Base-by-base conservation (phyloP, 2,888 invertebrate species). In the Stramonita haemastoma region DNA sequence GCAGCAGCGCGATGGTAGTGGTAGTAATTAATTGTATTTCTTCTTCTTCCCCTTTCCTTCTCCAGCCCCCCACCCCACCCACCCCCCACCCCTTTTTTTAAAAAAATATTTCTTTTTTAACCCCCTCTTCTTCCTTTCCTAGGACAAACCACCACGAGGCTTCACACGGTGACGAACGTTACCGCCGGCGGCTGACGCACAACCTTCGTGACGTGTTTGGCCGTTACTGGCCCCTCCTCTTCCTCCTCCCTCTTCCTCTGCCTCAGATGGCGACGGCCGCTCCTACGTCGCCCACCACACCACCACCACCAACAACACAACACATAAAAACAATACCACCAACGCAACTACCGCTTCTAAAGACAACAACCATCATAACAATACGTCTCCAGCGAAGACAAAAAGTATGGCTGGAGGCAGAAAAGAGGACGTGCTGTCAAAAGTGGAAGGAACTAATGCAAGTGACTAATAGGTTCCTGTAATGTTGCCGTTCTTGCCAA, bases 81-180 rank as follows among this genome's bases (percentile, higher is more conserved):
- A 36, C 29, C 46, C 26, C 22, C 26, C 46, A 26, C 5, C 22
- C 0, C 22, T 13, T 34, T 84, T 36, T 0, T 36, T 46, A 17
- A 19, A 8, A 4, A 4, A 11, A 19, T 83, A 19, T 46, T n/a
- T 84, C 13, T n/a, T n/a, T 56, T 36, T 81, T 81, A 13, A 26
- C 1, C 26, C 19, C 17, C 36, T 83, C 1, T 29, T 57, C n/a
- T 85, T 85, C 19, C 57, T 57, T 29, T 56, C 17, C 29, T 89
- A 56, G 93, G 93, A 66, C 93, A 92, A 91, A 93, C 93, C 2
- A 92, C 93, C 89, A 93, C 90, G 93, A 93, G 57, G 92, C 92
- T 0, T 86, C 86, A 29, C 46, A 32, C 5, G 90, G 90, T 11
- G 90, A 90, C 13, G 66, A 56, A 15, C 90, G 89, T 22, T 92